phyloP scores from a whole-genome alignment of 1,140 invertebrate species.

The Drosophila orosa region DNA sequence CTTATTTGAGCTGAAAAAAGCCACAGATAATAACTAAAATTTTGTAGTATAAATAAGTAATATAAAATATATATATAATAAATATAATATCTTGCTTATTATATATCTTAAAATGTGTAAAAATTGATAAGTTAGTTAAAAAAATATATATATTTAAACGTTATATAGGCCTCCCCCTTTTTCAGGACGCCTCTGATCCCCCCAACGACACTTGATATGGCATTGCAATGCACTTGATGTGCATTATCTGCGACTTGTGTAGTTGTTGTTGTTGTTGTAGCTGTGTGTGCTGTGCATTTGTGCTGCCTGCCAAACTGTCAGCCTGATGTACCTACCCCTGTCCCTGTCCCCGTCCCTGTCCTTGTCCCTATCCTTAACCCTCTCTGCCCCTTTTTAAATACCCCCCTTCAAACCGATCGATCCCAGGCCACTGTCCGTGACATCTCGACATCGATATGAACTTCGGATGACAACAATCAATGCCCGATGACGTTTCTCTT shows the following conservation, averaged over 20 bases:
- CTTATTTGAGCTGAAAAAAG: neutral
- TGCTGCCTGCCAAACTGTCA: slow-evolving; percentile 48
- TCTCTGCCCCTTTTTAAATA: neutral
- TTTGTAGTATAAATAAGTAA: too few species aligned
- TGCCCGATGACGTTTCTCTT: slow-evolving; percentile 35
- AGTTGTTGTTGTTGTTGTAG: slow-evolving; percentile 27
- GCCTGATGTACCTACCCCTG: slow-evolving; percentile 15
- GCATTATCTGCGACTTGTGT: slow-evolving; percentile 61
- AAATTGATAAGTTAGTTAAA: too few species aligned
- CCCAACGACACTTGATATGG: slow-evolving; percentile 54
- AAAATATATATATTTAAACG: too few species aligned
- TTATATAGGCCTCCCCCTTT: neutral
- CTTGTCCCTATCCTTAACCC: neutral
- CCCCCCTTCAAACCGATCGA: neutral
- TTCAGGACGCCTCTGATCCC: neutral
- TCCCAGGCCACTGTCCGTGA: neutral
- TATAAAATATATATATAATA: too few species aligned
- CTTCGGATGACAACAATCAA: slow-evolving; percentile 41
- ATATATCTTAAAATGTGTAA: too few species aligned
- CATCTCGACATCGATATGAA: slow-evolving; percentile 27
- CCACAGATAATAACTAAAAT: neutral
- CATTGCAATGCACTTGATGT: slow-evolving; percentile 57
- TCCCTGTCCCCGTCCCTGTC: neutral
- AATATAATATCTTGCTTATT: neutral
- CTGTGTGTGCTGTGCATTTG: slow-evolving; percentile 33